Evolutionary conservation across 2,888 invertebrate genomes (phyloP), one percentile per base, ranked within the genome.

Genomic region (Allolobophora icterica): DNA sequence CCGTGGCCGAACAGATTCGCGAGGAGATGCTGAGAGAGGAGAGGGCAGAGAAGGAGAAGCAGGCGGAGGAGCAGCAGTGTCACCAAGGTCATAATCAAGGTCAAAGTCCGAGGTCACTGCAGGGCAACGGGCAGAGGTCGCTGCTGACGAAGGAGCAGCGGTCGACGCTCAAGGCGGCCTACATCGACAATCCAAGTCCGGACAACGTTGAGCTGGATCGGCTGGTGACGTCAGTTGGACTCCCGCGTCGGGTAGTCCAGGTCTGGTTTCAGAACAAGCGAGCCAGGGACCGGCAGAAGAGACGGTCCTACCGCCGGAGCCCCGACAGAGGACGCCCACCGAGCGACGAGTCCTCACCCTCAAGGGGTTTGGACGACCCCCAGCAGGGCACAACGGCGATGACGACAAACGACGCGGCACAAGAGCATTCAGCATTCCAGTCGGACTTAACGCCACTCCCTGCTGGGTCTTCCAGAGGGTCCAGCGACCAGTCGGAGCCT

Each of bases 231-330:
- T 83, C 40, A 13, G 71, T 83, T 8, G 90, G 91, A 15, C 91
- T 91, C 30, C 89, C 91, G 34, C 83, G 87, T 21, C 83, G 91
- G 13, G 91, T 91, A 30, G 90, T 91, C 34, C 91, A 91, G 90
- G 91, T 91, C 84, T 91, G 91, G 91, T 91, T 91, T 34, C 91
- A 91, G 90, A 91, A 91, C 90, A 87, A 84, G 42, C 89, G 91
- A 89, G 91, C 91, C 17, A 91, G 91, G 52, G 91, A 91, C 71
- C 40, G 91, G 15, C 90, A 91, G 91, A 87, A 89, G 33, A 33
- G 89, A 38, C 89, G 89, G 34, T 38, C 40, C 38, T 30, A 11
- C 38, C 89, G 40, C 40, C 38, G 35, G 33, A 38, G 38, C 24
- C 87, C 21, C 87, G 34, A 87, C 21, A 17, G 38, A 87, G 38